These are phyloP conservation scores for Dicentrarchus labrax DNA, from an alignment of 2,113 vertebrate genomes.

Conservation along the genomic window DNA sequence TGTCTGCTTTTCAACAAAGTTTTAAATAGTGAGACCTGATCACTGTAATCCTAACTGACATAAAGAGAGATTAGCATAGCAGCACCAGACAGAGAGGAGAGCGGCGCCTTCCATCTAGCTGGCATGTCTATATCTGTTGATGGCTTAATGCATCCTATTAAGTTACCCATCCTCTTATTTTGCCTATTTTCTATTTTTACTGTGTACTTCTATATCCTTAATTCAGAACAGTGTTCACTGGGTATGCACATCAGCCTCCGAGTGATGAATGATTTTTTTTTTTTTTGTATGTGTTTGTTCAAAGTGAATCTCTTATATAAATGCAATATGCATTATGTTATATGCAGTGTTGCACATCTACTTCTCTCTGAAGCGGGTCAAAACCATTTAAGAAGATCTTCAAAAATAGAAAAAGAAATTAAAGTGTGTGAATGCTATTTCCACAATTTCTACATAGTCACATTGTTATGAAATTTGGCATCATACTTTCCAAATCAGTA, in stretches of 20 bases:
- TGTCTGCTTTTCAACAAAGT: conserved; percentile 39
- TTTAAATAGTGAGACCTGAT: conserved; percentile 44
- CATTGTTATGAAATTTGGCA: background rate
- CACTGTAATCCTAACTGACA: conserved; percentile 64
- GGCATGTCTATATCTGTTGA: conserved; percentile 37
- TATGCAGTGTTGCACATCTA: too few species aligned
- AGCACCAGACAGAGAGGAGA: conserved; percentile 37
- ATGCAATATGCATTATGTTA: background rate
- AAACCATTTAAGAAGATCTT: background rate
- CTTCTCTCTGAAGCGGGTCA: background rate
- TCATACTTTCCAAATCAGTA: background rate
- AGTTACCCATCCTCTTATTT: conserved; percentile 1
- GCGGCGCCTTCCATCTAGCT: background rate
- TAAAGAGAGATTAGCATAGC: conserved; percentile 49
- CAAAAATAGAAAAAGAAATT: background rate
- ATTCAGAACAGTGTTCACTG: conserved; percentile 8
- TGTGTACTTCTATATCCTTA: background rate
- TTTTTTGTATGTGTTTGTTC: background rate
- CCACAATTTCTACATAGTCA: background rate
- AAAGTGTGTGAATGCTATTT: background rate
- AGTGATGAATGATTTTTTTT: background rate
- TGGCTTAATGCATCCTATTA: conserved; percentile 46
- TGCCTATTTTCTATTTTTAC: background rate
- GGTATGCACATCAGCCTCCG: background rate
- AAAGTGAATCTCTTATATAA: background rate